Percentiles rank a stretch among this genome's conserved stretches.
These are phyloP conservation scores for Physocephala rufipes DNA, from an alignment of 2,888 invertebrate genomes.

Conservation along the genomic window DNA sequence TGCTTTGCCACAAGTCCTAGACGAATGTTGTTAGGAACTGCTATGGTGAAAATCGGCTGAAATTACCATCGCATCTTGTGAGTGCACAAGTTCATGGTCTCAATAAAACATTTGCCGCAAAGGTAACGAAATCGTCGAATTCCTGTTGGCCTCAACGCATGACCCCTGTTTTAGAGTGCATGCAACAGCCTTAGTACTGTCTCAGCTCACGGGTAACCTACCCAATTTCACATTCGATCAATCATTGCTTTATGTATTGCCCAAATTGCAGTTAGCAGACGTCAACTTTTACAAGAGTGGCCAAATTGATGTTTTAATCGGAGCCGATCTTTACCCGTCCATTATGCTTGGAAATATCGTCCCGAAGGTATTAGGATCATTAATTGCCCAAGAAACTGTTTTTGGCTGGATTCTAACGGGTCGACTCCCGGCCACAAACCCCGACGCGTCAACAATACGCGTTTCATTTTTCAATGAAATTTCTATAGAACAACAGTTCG, in stretches of 20 bases:
- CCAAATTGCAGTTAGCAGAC: not conserved
- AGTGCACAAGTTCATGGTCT: not conserved
- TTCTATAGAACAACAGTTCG: too few species aligned
- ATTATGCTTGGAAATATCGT: too few species aligned
- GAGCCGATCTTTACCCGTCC: too few species aligned
- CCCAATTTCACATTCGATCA: not conserved
- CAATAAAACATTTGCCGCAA: not conserved
- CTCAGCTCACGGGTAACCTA: not conserved
- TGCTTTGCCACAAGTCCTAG: too few species aligned
- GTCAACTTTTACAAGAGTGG: not conserved
- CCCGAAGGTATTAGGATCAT: too few species aligned
- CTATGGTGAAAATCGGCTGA: too few species aligned
- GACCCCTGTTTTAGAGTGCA: not conserved
- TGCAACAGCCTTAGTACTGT: not conserved
- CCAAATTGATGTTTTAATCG: not conserved
- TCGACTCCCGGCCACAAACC: not conserved
- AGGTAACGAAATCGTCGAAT: not conserved
- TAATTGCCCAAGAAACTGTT: not conserved
- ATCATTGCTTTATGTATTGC: not conserved
- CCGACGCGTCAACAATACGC: not conserved
- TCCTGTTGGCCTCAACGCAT: not conserved
- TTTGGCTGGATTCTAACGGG: not conserved
- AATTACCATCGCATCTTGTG: not conserved
- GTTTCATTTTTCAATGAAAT: too few species aligned
- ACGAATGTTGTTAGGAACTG: too few species aligned